These are phyloP conservation scores for Pseudobourletiella spinata DNA, from an alignment of 1,140 invertebrate species.

Conservation along the genomic window DNA sequence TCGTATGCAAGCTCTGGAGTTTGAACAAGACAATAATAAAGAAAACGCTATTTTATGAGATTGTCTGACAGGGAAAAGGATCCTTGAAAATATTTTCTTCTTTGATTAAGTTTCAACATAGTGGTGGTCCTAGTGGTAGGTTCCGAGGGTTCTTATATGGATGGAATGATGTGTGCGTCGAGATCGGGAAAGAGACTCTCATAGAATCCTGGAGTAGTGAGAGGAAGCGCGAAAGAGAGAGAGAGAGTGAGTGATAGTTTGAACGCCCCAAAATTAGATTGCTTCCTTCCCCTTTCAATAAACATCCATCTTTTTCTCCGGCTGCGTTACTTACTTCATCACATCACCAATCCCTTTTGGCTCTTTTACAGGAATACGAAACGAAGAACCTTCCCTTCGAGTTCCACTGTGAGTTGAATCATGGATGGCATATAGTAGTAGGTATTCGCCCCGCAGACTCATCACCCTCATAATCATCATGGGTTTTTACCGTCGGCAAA, in stretches of 20 bases:
- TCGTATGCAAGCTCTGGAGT: too few species aligned
- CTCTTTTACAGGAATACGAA: too few species aligned
- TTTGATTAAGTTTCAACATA: conserved; percentile 1
- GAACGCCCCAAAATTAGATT: conserved; percentile 12
- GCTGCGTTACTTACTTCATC: conserved; percentile 1
- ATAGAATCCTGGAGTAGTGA: background rate
- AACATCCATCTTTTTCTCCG: conserved; percentile 7
- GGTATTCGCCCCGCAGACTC: too few species aligned
- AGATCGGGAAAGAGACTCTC: too few species aligned
- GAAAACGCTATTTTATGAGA: too few species aligned
- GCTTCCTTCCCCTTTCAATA: conserved; percentile 9
- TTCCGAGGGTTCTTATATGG: too few species aligned
- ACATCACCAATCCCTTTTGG: background rate
- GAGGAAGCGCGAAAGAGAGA: background rate
- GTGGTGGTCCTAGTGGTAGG: background rate
- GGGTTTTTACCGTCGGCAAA: too few species aligned
- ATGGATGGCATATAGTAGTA: too few species aligned
- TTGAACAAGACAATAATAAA: too few species aligned
- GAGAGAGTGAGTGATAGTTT: background rate
- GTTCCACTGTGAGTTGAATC: too few species aligned
- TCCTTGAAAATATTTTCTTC: conserved; percentile 12
- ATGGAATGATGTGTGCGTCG: background rate
- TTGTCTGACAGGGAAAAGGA: background rate
- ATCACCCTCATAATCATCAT: too few species aligned
- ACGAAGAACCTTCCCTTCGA: too few species aligned